These are phyloP conservation scores for Actinemys pallida DNA, from an alignment of 2,113 vertebrate species.

Conservation along the genomic window DNA sequence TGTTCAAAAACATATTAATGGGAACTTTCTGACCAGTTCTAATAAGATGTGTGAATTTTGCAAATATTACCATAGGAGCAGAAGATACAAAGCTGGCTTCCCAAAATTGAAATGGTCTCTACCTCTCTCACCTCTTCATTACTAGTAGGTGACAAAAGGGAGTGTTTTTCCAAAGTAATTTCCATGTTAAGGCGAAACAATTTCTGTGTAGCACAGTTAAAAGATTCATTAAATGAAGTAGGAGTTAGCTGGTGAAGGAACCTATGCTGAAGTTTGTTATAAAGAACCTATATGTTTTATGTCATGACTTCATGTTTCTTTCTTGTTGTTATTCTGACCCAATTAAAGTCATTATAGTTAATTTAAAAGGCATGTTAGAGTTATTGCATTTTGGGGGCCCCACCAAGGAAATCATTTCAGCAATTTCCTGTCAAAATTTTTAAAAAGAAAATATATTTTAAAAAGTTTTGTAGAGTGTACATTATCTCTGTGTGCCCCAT, in stretches of 20 bases:
- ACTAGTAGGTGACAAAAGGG: not conserved
- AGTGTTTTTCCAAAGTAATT: not conserved
- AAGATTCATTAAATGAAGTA: not conserved
- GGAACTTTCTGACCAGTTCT: not conserved
- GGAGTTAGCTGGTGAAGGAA: not conserved
- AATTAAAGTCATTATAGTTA: not conserved
- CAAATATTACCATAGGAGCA: too few relatives aligned
- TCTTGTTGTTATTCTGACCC: not conserved
- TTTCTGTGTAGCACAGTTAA: not conserved
- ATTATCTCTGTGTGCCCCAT: accelerated
- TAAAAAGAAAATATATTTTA: not conserved
- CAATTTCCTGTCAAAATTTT: accelerated
- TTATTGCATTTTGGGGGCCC: not conserved
- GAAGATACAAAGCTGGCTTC: not conserved
- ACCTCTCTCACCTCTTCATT: not conserved
- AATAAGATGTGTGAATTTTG: not conserved
- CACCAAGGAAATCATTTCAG: not conserved
- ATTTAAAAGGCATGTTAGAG: not conserved
- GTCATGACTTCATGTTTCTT: not conserved
- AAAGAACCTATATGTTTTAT: not conserved
- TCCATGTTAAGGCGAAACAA: not conserved
- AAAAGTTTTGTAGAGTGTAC: not conserved
- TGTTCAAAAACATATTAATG: not conserved
- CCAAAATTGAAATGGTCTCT: not conserved
- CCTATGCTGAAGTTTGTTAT: not conserved